Evolutionary conservation across 2,888 invertebrate genomes (phyloP), one percentile per base, ranked within the genome.

Genomic region (Epirrhoe alternata): DNA sequence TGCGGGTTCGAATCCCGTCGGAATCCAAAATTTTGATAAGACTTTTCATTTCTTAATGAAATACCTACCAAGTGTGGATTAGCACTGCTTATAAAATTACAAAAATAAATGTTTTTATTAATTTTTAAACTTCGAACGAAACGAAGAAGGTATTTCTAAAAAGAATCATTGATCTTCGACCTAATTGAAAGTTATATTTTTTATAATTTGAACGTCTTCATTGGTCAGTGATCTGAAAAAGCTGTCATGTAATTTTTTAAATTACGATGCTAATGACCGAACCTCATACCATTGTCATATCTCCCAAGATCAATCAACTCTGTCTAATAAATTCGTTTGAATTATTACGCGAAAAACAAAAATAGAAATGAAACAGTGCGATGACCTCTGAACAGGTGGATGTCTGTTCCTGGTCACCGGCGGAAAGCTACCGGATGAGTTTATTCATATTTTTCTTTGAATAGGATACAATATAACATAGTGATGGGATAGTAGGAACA

Each of bases 321-420:
- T 14, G 64, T 68, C 64, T 33, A 54, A 50, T 63, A 63, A 67
- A 63, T 57, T 66, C 30, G 38, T 45, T 35, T 65, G 68, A 68
- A 16, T 64, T 64, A 68, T 61, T 8, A 53, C 45, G 38, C 35
- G 17, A 55, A 47, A 49, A 45, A 62, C 68, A 51, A 62, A 66
- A 70, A 69, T 72, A 72, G 51, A 55, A 55, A 53, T 45, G n/a
- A 16, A 47, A 31, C 54, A 42, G 72, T 61, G 61, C 70, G 52
- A 63, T 49, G 67, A 69, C 69, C 72, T 66, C 59, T 61, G 65
- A 7, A n/a, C 30, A 51, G 38, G 30, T 55, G 42, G n/a, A 24
- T 5, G 24, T 51, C 4, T n/a, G n/a, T 45, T 47, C 45, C n/a
- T 47, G 4, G 45, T 47, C 45, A 38, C 12, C 47, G 47, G 45